These are phyloP conservation scores for Hylyphantes graminicola DNA, from an alignment of 1,140 invertebrate genomes.

Conservation along the genomic window DNA sequence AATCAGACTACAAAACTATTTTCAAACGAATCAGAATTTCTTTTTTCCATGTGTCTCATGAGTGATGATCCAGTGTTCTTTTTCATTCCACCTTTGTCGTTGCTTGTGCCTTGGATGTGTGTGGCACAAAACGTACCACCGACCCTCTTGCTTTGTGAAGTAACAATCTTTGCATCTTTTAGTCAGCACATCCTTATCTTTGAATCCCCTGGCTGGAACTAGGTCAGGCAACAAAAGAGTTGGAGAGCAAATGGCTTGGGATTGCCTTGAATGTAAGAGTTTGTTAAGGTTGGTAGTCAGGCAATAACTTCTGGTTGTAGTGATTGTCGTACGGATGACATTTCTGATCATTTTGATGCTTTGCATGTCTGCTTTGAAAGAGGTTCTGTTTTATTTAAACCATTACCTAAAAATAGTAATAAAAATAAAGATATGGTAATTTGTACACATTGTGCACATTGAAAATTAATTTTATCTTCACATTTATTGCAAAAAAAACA, in stretches of 20 bases:
- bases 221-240: not conserved
- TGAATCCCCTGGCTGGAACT: constrained; percentile 66
- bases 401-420: too few relatives aligned
- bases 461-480: too few relatives aligned
- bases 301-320: too few relatives aligned
- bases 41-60: constrained; percentile 75
- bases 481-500: too few relatives aligned
- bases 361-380: too few relatives aligned
- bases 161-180: constrained; percentile 82
- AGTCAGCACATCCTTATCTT: constrained; percentile 73
- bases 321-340: too few relatives aligned
- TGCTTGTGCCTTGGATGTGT: constrained; percentile 83
- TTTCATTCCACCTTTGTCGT: constrained; percentile 75
- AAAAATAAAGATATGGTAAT: too few relatives aligned
- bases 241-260: not conserved
- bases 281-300: too few relatives aligned
- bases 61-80: constrained; percentile 78
- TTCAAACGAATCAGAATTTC: constrained; percentile 26
- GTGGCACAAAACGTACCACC: constrained; percentile 79
- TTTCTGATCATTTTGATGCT: too few relatives aligned
- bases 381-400: too few relatives aligned
- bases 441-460: too few relatives aligned
- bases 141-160: constrained; percentile 76
- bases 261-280: not conserved
- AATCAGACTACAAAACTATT: too few relatives aligned